These are phyloP conservation scores for Lineus longissimus DNA, from an alignment of 1,140 invertebrate species.

Conservation along the genomic window DNA sequence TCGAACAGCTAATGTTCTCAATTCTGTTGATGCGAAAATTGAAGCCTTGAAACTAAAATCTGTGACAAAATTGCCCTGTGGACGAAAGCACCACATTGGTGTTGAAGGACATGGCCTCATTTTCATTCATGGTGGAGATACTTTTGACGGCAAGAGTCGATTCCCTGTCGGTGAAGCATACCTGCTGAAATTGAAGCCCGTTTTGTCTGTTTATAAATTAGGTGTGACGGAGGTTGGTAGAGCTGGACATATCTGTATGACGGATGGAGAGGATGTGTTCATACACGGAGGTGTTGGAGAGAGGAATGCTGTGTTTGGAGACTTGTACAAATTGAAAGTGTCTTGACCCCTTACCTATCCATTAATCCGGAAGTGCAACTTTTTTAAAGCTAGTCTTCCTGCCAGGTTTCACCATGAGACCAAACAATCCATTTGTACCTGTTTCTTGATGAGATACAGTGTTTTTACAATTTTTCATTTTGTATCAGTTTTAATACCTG, in stretches of 20 bases:
- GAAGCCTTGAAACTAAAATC: conserved; percentile 15
- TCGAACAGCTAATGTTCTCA: neutral
- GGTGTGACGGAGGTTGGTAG: conserved; percentile 28
- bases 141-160: conserved; percentile 43
- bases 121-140: conserved; percentile 49
- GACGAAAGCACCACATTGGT: conserved; percentile 40
- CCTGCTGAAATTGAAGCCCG: conserved; percentile 28
- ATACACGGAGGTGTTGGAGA: conserved; percentile 42
- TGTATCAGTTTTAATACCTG: too few relatives aligned
- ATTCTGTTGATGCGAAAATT: conserved; percentile 3
- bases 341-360: too few relatives aligned
- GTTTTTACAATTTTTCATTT: too few relatives aligned
- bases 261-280: conserved; percentile 28
- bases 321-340: neutral
- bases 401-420: too few relatives aligned
- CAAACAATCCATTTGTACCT: too few relatives aligned
- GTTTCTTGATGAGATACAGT: too few relatives aligned
- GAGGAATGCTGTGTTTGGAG: neutral
- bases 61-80: conserved; percentile 37
- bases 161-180: conserved; percentile 47
- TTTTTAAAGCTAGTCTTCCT: too few relatives aligned
- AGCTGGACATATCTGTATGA: conserved; percentile 40
- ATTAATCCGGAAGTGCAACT: too few relatives aligned
- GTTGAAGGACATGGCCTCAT: conserved; percentile 25
- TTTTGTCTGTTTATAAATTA: conserved; percentile 31